Percentiles rank a stretch among this genome's conserved stretches.
phyloP scores from a whole-genome alignment of 2,797 vertebrate species.

The Syncerus caffer region DNA sequence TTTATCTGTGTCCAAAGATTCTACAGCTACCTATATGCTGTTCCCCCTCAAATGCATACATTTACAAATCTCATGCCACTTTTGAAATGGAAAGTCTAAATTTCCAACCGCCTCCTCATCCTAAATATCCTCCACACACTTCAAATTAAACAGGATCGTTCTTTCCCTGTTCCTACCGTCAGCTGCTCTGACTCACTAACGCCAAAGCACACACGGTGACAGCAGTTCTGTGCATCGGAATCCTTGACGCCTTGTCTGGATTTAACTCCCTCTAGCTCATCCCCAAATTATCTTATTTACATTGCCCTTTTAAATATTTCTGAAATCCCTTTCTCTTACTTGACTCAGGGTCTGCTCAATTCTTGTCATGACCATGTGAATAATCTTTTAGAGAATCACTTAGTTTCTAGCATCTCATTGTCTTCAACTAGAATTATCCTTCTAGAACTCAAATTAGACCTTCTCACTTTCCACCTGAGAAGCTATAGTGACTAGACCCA shows the following conservation, averaged over 20 bases:
- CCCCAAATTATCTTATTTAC: neutral
- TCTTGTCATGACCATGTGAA: neutral
- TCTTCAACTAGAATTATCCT: neutral
- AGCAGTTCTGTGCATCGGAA: neutral
- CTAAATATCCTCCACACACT: neutral
- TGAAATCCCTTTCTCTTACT: neutral
- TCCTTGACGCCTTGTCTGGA: no score
- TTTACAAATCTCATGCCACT: neutral
- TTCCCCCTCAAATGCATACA: neutral
- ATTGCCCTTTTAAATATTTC: neutral
- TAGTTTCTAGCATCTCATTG: neutral
- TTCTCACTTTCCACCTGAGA: neutral
- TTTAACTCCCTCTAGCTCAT: neutral
- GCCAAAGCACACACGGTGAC: fast-evolving
- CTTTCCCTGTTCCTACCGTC: neutral
- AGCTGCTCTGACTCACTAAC: neutral
- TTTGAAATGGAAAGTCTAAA: neutral
- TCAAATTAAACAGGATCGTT: neutral
- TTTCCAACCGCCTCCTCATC: neutral
- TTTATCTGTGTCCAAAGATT: neutral
- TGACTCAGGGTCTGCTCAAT: neutral
- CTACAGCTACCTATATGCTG: neutral
- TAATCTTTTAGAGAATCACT: neutral
- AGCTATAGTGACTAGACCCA: neutral
- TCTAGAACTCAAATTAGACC: neutral